Conservation (phyloP, 2,797 vertebrate genomes). For the Mormyrus hasselquistii region DNA sequence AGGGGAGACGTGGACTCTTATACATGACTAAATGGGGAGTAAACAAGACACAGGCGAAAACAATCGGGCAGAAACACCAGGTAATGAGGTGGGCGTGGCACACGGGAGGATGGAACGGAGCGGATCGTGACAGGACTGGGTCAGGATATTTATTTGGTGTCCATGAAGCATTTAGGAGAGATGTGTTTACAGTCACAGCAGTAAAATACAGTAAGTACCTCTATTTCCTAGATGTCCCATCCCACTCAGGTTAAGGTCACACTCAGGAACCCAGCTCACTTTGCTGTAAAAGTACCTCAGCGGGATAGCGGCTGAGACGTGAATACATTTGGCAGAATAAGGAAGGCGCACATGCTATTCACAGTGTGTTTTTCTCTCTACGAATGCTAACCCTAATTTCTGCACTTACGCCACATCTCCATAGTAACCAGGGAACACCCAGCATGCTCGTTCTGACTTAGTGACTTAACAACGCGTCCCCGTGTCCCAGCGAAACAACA, state of each 20-base stretch:
- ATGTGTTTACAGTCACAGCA: not conserved
- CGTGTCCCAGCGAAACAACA: slow-evolving; percentile 17
- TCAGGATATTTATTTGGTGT: not conserved
- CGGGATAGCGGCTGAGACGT: not conserved
- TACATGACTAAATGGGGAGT: too few species aligned
- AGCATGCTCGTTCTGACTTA: slow-evolving; percentile 32
- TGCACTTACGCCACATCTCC: slow-evolving; percentile 36
- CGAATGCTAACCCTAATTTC: slow-evolving; percentile 19
- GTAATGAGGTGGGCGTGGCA: too few species aligned
- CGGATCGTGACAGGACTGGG: too few species aligned
- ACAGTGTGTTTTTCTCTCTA: not conserved
- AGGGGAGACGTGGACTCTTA: too few species aligned
- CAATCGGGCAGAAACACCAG: too few species aligned
- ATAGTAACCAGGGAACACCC: slow-evolving; percentile 36
- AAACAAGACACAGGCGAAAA: too few species aligned
- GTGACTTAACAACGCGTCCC: slow-evolving; percentile 25
- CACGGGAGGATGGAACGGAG: too few species aligned
- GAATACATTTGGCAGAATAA: not conserved
- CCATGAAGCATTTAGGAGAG: not conserved
- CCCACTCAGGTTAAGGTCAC: not conserved
- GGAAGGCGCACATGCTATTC: not conserved
- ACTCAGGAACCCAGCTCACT: not conserved
- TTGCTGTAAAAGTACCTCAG: too few species aligned
- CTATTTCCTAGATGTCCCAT: not conserved
- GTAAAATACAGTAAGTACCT: not conserved